A percentile compares a stretch with the other conserved stretches of the same genome.
These are phyloP conservation scores for Zoroaster sp. DNA, from an alignment of 53 echinoderm and acorn worm genomes.

Conservation along the genomic window DNA sequence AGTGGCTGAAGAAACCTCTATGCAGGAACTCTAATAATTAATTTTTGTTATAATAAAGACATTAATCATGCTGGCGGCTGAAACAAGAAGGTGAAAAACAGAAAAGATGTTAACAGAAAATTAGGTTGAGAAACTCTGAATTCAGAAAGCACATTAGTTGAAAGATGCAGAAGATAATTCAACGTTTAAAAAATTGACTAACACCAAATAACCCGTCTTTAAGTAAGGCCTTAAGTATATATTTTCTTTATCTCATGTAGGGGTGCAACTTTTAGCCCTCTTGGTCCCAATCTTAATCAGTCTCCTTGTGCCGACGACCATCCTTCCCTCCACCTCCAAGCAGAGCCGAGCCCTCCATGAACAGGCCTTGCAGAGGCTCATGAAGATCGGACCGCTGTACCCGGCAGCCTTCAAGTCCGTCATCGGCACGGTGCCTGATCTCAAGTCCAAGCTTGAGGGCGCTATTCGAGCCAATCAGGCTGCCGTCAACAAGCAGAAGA, in stretches of 20 bases:
- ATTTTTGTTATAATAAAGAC: no score
- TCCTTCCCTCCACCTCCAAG: slow-evolving; percentile 61
- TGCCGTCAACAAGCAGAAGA: slow-evolving; percentile 44
- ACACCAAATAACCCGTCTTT: no score
- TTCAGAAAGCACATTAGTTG: no score
- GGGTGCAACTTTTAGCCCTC: slow-evolving; percentile 84
- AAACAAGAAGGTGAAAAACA: no score
- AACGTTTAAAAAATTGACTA: no score
- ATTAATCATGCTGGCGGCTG: no score
- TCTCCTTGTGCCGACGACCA: slow-evolving; percentile 57
- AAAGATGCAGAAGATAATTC: no score
- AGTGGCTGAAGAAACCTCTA: no score
- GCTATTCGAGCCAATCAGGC: slow-evolving; percentile 85
- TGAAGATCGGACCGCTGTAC: slow-evolving; percentile 94
- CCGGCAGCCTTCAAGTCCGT: slow-evolving; percentile 85
- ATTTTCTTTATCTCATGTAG: slow-evolving; percentile 21
- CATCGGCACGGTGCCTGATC: slow-evolving; percentile 78
- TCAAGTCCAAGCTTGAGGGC: slow-evolving; percentile 92
- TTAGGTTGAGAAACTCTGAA: no score
- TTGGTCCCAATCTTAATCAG: slow-evolving; percentile 83
- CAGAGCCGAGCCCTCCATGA: slow-evolving; percentile 85
- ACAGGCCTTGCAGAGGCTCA: slow-evolving; percentile 82
- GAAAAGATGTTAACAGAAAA: no score
- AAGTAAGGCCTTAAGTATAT: no score
- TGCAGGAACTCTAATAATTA: no score